Conservation (phyloP, 2,888 invertebrate species). For the Drosophila conformis region DNA sequence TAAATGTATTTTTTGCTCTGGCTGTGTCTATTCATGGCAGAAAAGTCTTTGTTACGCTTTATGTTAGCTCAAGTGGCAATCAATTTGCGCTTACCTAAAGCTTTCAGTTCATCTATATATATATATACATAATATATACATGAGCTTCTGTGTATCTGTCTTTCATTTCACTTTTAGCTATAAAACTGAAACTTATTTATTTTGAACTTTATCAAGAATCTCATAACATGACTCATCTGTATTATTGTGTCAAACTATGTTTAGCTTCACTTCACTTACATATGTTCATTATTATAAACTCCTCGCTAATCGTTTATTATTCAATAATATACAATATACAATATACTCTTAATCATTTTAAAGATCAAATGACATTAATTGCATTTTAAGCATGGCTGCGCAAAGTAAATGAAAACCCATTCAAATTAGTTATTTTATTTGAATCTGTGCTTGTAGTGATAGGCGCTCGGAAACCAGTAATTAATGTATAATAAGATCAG, state of each 20-base stretch:
- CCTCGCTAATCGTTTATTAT: not conserved
- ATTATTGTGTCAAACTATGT: not conserved
- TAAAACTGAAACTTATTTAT: not conserved
- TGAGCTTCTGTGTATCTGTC: not conserved
- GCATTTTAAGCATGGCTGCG: not conserved
- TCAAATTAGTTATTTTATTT: slow-evolving; percentile 5
- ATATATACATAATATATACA: too few species aligned
- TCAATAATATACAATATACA: not conserved
- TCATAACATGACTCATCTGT: not conserved
- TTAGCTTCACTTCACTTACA: not conserved
- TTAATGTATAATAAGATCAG: slow-evolving; percentile 18
- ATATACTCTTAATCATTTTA: slow-evolving; percentile 2
- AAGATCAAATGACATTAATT: slow-evolving; percentile 5
- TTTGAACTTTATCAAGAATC: not conserved
- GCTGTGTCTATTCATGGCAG: not conserved
- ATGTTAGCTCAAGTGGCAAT: slow-evolving; percentile 31
- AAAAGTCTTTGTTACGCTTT: slow-evolving; percentile 27
- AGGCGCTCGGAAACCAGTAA: slow-evolving; percentile 2
- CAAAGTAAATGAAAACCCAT: not conserved
- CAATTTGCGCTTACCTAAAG: not conserved
- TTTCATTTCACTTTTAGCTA: not conserved
- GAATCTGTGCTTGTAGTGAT: slow-evolving; percentile 3
- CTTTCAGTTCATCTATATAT: not conserved
- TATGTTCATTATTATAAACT: not conserved
- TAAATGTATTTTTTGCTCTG: slow-evolving; percentile 3